These are phyloP conservation scores for Agelaius tricolor DNA, from an alignment of 2,113 vertebrate genomes.

Conservation along the genomic window DNA sequence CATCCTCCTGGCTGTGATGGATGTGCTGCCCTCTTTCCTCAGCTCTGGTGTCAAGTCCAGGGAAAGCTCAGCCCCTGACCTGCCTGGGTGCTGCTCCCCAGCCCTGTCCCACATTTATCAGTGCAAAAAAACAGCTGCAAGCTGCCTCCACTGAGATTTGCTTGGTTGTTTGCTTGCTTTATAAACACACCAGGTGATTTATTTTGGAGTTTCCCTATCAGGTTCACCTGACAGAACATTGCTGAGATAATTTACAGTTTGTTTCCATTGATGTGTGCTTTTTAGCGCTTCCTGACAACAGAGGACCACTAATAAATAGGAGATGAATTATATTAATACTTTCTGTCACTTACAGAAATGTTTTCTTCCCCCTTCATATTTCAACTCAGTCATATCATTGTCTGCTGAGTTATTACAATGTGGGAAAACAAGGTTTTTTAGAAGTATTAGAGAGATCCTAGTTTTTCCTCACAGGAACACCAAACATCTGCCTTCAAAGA, in stretches of 20 bases:
- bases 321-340: slow-evolving; percentile 13
- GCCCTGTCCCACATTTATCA: neutral
- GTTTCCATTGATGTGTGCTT: slow-evolving; percentile 26
- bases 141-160: neutral
- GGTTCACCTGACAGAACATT: slow-evolving; percentile 21
- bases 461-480: slow-evolving; percentile 55
- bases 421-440: slow-evolving; percentile 38
- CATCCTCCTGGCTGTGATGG: neutral
- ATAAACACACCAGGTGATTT: slow-evolving; percentile 40
- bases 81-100: neutral
- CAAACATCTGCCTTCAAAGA: slow-evolving; percentile 72
- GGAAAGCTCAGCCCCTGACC: neutral
- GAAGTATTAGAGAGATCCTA: neutral
- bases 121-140: neutral
- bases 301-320: slow-evolving; percentile 43
- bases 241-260: slow-evolving; percentile 17
- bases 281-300: slow-evolving; percentile 19
- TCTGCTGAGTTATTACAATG: slow-evolving; percentile 47
- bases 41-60: neutral
- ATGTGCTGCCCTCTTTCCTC: neutral
- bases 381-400: neutral
- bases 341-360: neutral
- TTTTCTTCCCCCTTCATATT: neutral
- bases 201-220: slow-evolving; percentile 35
- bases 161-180: neutral